Evolutionary conservation across 1,140 invertebrate genomes (phyloP).

Genomic region (Hetaerina americana): DNA sequence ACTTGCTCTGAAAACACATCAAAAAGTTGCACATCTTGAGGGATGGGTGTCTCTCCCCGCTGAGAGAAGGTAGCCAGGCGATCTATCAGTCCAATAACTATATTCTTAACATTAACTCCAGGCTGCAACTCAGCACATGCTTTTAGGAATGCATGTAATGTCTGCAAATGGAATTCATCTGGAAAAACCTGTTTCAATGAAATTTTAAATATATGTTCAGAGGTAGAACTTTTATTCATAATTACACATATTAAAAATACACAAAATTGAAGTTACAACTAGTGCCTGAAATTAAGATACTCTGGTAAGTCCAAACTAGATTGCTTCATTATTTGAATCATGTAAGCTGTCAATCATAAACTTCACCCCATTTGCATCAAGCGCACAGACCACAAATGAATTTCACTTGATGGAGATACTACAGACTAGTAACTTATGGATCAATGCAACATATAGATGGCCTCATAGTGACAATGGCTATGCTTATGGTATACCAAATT

Average conservation of each 20-base stretch:
- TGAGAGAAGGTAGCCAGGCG: constrained; percentile 74
- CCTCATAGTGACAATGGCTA: too few species aligned
- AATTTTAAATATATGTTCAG: too few species aligned
- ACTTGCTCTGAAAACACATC: constrained; percentile 98
- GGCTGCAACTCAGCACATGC: constrained; percentile 93
- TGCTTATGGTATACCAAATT: too few species aligned
- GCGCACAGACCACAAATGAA: too few species aligned
- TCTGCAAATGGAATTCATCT: constrained; percentile 96
- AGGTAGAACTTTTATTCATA: constrained; percentile 12
- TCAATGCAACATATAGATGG: too few species aligned
- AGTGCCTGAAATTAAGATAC: constrained; percentile 8
- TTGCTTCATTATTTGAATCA: too few species aligned
- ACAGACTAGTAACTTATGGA: too few species aligned
- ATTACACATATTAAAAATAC: constrained; percentile 8
- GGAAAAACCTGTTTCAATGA: constrained; percentile 94
- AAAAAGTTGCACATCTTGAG: constrained; percentile 84
- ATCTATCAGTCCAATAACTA: constrained; percentile 94
- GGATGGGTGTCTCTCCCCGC: constrained; percentile 59
- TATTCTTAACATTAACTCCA: constrained; percentile 95
- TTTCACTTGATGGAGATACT: too few species aligned
- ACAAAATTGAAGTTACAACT: neutral
- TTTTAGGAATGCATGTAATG: constrained; percentile 85
- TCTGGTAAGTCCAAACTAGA: neutral
- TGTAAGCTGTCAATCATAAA: too few species aligned
- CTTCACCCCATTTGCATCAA: too few species aligned